Evolutionary conservation across 2,888 invertebrate genomes (phyloP).

Genomic region (Brenthis ino): DNA sequence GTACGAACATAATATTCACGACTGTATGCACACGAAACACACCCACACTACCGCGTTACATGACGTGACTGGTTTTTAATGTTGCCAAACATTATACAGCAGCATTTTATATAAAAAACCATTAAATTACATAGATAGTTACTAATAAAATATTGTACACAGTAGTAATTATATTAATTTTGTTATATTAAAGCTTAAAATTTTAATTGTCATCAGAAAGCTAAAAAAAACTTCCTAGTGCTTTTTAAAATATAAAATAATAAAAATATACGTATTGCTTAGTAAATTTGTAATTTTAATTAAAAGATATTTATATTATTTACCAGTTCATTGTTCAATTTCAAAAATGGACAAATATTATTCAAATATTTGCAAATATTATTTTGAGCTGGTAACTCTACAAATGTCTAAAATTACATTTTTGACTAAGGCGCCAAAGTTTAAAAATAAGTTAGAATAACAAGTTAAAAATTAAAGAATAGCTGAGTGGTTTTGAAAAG

Average conservation of each 20-base stretch:
- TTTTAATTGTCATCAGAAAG: not conserved
- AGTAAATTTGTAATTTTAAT: too few relatives aligned
- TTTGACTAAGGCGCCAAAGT: constrained; percentile 3
- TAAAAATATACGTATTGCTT: too few relatives aligned
- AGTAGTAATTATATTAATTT: too few relatives aligned
- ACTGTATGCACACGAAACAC: constrained; percentile 61
- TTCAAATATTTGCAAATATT: not conserved
- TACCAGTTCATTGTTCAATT: too few relatives aligned
- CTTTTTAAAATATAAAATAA: too few relatives aligned
- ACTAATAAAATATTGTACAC: not conserved
- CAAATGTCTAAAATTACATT: too few relatives aligned
- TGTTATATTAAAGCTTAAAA: not conserved
- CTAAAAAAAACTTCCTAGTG: too few relatives aligned
- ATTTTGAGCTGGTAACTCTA: not conserved
- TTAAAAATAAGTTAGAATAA: not conserved
- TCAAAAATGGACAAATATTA: too few relatives aligned
- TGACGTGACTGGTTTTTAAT: constrained; percentile 61
- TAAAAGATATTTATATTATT: too few relatives aligned
- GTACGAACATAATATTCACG: constrained; percentile 49
- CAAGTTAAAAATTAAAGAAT: too few relatives aligned
- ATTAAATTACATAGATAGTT: not conserved
- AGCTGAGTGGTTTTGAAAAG: too few relatives aligned
- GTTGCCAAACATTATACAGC: constrained; percentile 23
- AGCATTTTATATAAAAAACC: too few relatives aligned
- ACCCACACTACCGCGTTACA: constrained; percentile 62